Conservation (phyloP, 2,888 invertebrate species). For the Sminthurinus aureus region DNA sequence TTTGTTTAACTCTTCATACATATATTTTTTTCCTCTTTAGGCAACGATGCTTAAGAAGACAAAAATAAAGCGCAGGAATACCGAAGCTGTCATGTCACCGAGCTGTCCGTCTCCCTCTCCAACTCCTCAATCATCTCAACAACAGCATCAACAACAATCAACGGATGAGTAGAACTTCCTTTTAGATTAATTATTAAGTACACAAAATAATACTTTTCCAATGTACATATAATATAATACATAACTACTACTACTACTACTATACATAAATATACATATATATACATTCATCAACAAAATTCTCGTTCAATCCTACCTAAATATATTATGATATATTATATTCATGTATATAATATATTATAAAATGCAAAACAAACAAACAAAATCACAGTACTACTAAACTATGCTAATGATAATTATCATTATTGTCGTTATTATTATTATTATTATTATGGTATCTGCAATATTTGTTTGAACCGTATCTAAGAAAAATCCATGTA, state of each 20-base stretch:
- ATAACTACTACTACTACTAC: too few species aligned
- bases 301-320: too few species aligned
- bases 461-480: too few species aligned
- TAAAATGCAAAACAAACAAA: neutral
- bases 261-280: too few species aligned
- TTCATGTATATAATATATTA: neutral
- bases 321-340: neutral
- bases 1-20: too few species aligned
- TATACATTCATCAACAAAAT: neutral
- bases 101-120: slow-evolving; percentile 55
- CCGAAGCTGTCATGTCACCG: slow-evolving; percentile 68
- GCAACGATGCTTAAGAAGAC: slow-evolving; percentile 99
- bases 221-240: neutral
- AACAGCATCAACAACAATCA: slow-evolving; percentile 46
- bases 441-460: too few species aligned
- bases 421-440: too few species aligned
- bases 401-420: too few species aligned
- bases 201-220: too few species aligned
- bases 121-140: slow-evolving; percentile 57
- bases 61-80: slow-evolving; percentile 97
- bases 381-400: too few species aligned
- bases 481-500: too few species aligned
- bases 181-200: too few species aligned
- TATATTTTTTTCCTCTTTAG: slow-evolving; percentile 65
- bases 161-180: slow-evolving; percentile 46